These are phyloP conservation scores for Perizoma flavofasciatum DNA, from an alignment of 2,888 invertebrate species.

Conservation along the genomic window DNA sequence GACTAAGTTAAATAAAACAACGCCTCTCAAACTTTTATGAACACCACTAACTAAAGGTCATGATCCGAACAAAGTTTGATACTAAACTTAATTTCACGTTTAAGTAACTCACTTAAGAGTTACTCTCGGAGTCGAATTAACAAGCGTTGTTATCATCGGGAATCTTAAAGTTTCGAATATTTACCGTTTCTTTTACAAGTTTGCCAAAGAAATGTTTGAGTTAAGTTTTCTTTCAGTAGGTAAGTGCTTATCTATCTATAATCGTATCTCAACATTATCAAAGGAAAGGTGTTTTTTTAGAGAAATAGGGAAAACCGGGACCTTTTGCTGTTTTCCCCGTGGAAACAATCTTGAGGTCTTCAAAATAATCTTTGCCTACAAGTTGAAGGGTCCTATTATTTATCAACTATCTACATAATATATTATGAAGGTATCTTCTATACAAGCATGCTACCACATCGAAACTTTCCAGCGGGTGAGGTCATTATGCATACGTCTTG, in stretches of 20 bases:
- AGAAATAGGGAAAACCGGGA: no score
- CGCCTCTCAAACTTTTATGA: constrained; percentile 37
- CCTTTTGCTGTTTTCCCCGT: no score
- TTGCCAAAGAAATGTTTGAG: constrained; percentile 12
- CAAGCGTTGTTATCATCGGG: constrained; percentile 48
- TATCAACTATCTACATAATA: no score
- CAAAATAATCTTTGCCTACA: no score
- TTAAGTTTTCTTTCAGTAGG: constrained; percentile 24
- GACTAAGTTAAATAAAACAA: constrained; percentile 34
- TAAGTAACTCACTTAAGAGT: constrained; percentile 52
- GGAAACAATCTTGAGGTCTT: no score
- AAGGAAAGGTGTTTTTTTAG: no score
- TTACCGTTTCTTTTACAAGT: constrained; percentile 42
- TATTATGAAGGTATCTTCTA: no score
- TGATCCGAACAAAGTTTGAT: constrained; percentile 35
- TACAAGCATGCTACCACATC: no score
- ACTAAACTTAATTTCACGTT: constrained; percentile 51
- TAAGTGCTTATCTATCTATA: constrained; percentile 6
- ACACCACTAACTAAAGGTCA: constrained; percentile 38
- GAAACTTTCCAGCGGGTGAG: no score
- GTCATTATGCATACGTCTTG: no score
- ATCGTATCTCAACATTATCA: no score
- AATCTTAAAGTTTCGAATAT: constrained; percentile 37
- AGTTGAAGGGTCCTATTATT: no score
- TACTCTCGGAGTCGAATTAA: constrained; percentile 49